Conservation (phyloP, 2,888 invertebrate species). For the Argyresthia albistria region DNA sequence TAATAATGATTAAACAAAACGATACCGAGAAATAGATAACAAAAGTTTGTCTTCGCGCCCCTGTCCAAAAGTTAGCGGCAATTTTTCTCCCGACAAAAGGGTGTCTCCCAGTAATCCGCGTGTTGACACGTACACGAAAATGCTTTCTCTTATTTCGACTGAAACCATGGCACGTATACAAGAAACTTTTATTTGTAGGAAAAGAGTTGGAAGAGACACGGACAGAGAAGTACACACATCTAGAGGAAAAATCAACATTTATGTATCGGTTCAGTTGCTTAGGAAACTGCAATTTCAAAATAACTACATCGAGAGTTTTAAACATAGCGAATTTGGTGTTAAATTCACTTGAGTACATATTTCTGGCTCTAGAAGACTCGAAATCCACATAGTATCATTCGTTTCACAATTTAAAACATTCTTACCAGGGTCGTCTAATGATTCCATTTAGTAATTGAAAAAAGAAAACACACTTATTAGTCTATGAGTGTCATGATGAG, state of each 20-base stretch:
- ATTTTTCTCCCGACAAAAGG: background rate
- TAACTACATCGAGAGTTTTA: background rate
- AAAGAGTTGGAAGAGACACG: background rate
- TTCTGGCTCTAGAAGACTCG: background rate
- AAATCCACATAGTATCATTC: conserved; percentile 13
- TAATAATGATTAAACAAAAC: too few species aligned
- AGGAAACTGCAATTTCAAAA: background rate
- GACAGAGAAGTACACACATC: background rate
- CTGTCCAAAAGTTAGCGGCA: background rate
- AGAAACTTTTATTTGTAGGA: background rate
- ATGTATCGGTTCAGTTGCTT: background rate
- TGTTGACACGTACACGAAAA: background rate
- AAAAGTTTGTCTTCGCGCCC: background rate
- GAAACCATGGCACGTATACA: background rate
- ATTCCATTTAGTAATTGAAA: conserved; percentile 61
- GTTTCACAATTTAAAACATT: conserved; percentile 20
- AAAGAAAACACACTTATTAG: conserved; percentile 56
- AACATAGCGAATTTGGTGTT: background rate
- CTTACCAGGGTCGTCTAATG: conserved; percentile 67
- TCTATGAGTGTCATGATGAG: background rate
- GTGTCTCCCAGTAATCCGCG: too few species aligned
- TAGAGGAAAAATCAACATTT: background rate
- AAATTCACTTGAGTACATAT: background rate
- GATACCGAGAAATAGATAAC: background rate
- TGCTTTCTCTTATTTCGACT: background rate